phyloP scores from a whole-genome alignment of 2,797 vertebrate species.

The Ceryle rudis region DNA sequence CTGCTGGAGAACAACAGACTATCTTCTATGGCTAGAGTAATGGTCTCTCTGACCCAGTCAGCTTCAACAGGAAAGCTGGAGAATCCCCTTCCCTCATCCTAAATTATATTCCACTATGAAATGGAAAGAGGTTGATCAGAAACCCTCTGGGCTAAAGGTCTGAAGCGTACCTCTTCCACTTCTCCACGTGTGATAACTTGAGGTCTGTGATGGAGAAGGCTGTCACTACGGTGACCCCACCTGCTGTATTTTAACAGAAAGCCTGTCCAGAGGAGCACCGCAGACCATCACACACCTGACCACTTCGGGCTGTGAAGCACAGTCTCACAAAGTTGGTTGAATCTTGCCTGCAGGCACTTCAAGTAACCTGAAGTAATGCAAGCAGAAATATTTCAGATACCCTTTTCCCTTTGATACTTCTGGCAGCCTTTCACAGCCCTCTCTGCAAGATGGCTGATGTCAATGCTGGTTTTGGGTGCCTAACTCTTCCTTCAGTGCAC shows the following conservation, averaged over 20 bases:
- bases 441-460: background rate
- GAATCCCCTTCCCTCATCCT: background rate
- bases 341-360: background rate
- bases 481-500: background rate
- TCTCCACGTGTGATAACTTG: background rate
- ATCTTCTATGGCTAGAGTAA: background rate
- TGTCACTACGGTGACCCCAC: background rate
- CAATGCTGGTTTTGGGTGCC: background rate
- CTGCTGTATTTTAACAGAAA: background rate
- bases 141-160: background rate
- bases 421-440: background rate
- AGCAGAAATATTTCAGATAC: background rate
- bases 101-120: background rate
- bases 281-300: accelerated
- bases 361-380: background rate
- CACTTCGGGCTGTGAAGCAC: background rate
- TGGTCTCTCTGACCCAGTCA: background rate
- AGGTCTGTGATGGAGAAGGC: background rate
- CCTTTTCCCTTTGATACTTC: background rate
- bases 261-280: background rate
- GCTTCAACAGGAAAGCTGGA: background rate
- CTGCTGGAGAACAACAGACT: background rate
- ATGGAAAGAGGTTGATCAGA: background rate
- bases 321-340: background rate
- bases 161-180: background rate